Percentiles rank a stretch among this genome's conserved stretches.
These are phyloP conservation scores for Leptinotarsa tumamoca DNA, from an alignment of 2,888 invertebrate genomes.

Conservation along the genomic window DNA sequence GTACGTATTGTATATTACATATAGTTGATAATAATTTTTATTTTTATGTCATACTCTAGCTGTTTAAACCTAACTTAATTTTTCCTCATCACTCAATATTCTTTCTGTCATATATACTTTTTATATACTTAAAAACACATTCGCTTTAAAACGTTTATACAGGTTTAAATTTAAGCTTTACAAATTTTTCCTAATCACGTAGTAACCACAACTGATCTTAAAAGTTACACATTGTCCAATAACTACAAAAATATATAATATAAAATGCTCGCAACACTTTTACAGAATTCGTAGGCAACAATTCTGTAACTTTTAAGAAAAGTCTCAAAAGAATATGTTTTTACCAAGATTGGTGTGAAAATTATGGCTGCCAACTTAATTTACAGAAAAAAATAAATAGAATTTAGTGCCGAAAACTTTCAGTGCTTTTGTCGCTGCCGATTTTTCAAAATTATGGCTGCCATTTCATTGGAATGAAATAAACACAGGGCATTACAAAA, in stretches of 20 bases:
- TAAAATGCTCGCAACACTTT: constrained; percentile 61
- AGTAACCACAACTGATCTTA: constrained; percentile 50
- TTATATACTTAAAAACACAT: constrained; percentile 67
- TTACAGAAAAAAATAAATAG: constrained; percentile 38
- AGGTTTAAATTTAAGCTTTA: constrained; percentile 64
- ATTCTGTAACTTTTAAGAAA: constrained; percentile 50
- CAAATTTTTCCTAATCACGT: constrained; percentile 63
- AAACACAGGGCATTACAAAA: constrained; percentile 48
- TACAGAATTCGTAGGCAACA: constrained; percentile 60
- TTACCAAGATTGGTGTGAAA: constrained; percentile 36
- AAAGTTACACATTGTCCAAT: constrained; percentile 54
- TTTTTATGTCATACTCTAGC: constrained; percentile 65
- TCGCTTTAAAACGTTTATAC: constrained; percentile 65
- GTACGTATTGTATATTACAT: constrained; percentile 69
- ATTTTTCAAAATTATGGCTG: constrained; percentile 54
- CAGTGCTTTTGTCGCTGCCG: constrained; percentile 55
- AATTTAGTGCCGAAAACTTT: constrained; percentile 50
- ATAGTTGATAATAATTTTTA: constrained; percentile 66
- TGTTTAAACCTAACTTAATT: constrained; percentile 65
- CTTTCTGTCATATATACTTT: constrained; percentile 64
- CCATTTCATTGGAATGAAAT: constrained; percentile 54
- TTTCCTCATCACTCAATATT: constrained; percentile 66
- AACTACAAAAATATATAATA: constrained; percentile 66
- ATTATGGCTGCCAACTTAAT: constrained; percentile 43
- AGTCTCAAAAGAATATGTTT: constrained; percentile 44